phyloP scores from a whole-genome alignment of 2,797 vertebrate genomes.

The Tenualosa ilisha region DNA sequence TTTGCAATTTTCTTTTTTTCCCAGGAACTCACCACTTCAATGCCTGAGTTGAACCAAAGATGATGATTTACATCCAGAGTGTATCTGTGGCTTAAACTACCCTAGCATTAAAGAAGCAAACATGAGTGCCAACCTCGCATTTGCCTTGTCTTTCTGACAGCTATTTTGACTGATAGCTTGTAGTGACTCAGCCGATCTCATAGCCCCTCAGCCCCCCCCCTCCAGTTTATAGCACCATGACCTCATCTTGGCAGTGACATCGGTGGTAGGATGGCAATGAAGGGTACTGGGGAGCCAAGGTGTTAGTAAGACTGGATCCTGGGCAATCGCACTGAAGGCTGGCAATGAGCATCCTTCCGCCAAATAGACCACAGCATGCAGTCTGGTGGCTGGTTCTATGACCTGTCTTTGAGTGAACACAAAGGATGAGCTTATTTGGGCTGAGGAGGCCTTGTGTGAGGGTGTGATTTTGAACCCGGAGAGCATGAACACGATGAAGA shows the following conservation, averaged over 20 bases:
- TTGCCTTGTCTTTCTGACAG: not conserved
- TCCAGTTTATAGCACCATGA: not conserved
- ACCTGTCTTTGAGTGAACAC: not conserved
- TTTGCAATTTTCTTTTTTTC: not conserved
- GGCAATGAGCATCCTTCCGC: conserved; percentile 1
- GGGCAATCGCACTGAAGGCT: conserved; percentile 54
- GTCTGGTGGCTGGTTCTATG: not conserved
- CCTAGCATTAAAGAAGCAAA: not conserved
- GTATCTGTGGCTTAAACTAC: not conserved
- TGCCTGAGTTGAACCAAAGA: not conserved
- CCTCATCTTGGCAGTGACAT: conserved; percentile 52
- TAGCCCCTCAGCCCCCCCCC: not conserved
- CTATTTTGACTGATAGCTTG: conserved; percentile 5
- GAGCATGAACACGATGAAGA: conserved; percentile 87
- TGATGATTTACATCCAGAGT: not conserved
- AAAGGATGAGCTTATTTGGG: conserved; percentile 58
- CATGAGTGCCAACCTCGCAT: not conserved
- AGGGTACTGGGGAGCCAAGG: not conserved
- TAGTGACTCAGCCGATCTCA: conserved; percentile 16
- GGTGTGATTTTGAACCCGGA: conserved; percentile 73
- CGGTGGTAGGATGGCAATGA: conserved; percentile 59
- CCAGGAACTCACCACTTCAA: not conserved
- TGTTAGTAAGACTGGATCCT: conserved; percentile 63
- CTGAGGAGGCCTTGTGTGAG: conserved; percentile 74
- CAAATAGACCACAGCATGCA: not conserved